Conservation (phyloP, 2,797 vertebrate species). For the Pteropus rufus region DNA sequence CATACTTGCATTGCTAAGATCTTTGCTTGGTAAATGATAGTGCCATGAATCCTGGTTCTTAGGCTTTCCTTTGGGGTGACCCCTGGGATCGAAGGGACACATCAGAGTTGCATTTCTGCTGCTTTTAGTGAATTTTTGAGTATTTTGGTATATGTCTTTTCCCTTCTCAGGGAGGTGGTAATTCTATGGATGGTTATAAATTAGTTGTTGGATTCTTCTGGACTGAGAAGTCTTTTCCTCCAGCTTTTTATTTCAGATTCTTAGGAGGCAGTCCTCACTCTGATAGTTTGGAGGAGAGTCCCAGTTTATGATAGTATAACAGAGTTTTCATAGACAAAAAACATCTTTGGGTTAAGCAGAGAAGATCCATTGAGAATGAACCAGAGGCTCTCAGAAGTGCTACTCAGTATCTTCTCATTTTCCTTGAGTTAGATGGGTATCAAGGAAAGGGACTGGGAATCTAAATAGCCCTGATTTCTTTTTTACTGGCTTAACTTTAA, state of each 20-base stretch:
- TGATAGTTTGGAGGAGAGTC: neutral
- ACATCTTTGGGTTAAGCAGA: neutral
- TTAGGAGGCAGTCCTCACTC: neutral
- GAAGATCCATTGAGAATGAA: neutral
- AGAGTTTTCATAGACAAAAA: slow-evolving; percentile 3
- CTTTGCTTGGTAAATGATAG: neutral
- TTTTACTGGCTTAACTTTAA: neutral
- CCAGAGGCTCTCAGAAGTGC: neutral
- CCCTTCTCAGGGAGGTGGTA: neutral
- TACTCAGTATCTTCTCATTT: neutral
- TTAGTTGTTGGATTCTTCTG: slow-evolving; percentile 13
- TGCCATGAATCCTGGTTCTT: neutral
- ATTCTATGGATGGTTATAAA: neutral
- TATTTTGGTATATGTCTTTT: slow-evolving; percentile 2
- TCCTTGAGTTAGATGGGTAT: slow-evolving; percentile 9
- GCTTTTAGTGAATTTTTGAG: neutral
- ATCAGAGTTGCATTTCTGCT: neutral
- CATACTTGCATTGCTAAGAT: neutral
- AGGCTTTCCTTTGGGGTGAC: neutral
- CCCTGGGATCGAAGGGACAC: neutral
- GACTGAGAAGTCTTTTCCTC: neutral
- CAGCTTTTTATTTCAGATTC: neutral
- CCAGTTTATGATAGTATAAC: neutral
- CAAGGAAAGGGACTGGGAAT: neutral
- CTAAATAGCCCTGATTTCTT: neutral